These are phyloP conservation scores for Leuciscus waleckii DNA, from an alignment of 2,797 vertebrate genomes.

Conservation along the genomic window DNA sequence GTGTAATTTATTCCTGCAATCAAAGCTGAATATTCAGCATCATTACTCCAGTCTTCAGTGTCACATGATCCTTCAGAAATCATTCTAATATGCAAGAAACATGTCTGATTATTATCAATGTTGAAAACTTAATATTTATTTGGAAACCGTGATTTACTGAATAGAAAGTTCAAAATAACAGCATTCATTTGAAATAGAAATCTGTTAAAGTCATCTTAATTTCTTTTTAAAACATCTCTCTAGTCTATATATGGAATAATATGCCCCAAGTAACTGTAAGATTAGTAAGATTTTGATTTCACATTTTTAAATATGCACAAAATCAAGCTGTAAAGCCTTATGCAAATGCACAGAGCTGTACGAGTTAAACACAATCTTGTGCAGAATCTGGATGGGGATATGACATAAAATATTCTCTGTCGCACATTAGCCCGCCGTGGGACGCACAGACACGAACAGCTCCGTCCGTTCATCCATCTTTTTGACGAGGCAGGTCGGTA, in stretches of 20 bases:
- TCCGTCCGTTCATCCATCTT: conserved; percentile 20
- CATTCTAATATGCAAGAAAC: too few species aligned
- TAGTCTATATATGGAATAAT: background rate
- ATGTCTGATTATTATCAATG: background rate
- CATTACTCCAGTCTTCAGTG: too few species aligned
- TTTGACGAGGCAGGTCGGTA: conserved; percentile 26
- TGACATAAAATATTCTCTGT: conserved; percentile 1
- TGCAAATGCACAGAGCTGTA: background rate
- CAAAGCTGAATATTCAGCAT: too few species aligned
- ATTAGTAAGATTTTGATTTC: background rate
- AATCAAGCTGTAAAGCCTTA: background rate
- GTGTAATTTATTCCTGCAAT: background rate
- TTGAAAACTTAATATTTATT: background rate
- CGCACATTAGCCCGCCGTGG: background rate
- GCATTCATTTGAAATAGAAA: background rate
- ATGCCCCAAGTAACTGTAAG: too few species aligned
- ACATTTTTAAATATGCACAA: background rate
- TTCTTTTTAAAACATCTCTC: background rate
- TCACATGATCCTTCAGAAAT: too few species aligned
- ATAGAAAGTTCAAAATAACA: background rate
- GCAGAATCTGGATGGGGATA: background rate
- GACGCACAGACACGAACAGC: background rate
- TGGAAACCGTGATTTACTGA: background rate
- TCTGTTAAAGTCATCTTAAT: background rate
- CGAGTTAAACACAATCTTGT: background rate